These are phyloP conservation scores for Sinocyclocheilus rhinocerous DNA, from an alignment of 2,113 vertebrate species.

Conservation along the genomic window DNA sequence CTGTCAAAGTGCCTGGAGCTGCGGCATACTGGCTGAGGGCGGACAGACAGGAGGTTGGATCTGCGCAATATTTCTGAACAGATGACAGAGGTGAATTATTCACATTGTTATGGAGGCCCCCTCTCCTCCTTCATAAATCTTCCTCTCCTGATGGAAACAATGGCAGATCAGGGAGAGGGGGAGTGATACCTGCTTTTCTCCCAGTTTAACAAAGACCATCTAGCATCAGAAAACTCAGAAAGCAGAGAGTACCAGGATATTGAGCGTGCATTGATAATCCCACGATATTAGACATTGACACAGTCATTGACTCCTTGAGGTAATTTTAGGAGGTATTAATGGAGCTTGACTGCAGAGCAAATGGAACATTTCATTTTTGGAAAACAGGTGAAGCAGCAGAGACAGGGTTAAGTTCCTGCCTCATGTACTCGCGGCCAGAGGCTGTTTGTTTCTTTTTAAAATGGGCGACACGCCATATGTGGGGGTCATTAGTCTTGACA, in stretches of 20 bases:
- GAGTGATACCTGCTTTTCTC: slow-evolving; percentile 55
- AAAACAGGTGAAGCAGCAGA: slow-evolving; percentile 40
- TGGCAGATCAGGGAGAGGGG: slow-evolving; percentile 52
- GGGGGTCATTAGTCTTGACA: slow-evolving; percentile 78
- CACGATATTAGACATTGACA: slow-evolving; percentile 7
- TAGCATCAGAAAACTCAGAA: not conserved
- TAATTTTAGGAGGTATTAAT: slow-evolving; percentile 39
- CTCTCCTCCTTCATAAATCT: slow-evolving; percentile 62
- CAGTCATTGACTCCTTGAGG: slow-evolving; percentile 19
- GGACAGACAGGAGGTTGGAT: slow-evolving; percentile 38
- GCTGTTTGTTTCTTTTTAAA: slow-evolving; percentile 81
- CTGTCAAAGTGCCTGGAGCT: slow-evolving; percentile 36
- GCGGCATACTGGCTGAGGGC: slow-evolving; percentile 9
- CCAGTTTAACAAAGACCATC: slow-evolving; percentile 5
- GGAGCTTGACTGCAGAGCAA: slow-evolving; percentile 24
- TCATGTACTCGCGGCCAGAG: slow-evolving; percentile 66
- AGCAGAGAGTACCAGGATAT: not conserved
- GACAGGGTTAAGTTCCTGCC: slow-evolving; percentile 52
- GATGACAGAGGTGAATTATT: slow-evolving; percentile 68
- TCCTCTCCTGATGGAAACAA: slow-evolving; percentile 54
- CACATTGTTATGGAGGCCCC: slow-evolving; percentile 63
- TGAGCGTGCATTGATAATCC: not conserved
- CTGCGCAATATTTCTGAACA: slow-evolving; percentile 48
- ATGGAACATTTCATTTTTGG: slow-evolving; percentile 20
- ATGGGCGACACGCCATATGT: slow-evolving; percentile 74